Evolutionary conservation across 2,888 invertebrate genomes (phyloP).

Genomic region (Troilus luridus): DNA sequence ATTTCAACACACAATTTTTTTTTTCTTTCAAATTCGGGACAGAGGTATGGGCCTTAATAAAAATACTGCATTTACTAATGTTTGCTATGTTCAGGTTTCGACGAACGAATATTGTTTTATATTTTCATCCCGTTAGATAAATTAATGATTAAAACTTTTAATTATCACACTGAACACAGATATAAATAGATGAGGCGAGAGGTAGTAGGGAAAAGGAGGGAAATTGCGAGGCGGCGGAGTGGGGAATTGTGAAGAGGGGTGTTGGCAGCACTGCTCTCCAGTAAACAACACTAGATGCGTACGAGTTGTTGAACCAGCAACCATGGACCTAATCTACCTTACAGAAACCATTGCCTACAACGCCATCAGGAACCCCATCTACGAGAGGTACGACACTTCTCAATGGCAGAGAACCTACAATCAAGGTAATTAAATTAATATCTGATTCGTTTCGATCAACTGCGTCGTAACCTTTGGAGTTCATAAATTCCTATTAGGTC

Average conservation of each 20-base stretch:
- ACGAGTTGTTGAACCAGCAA: slow-evolving; percentile 33
- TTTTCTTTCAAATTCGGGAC: no score
- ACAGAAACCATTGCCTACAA: slow-evolving; percentile 73
- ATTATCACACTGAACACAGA: not conserved
- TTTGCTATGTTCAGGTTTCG: no score
- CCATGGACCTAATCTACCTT: slow-evolving; percentile 74
- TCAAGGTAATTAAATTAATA: slow-evolving; percentile 28
- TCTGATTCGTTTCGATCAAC: not conserved
- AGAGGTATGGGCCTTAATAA: no score
- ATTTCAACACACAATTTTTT: no score
- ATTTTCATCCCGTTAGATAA: no score
- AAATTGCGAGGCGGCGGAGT: slow-evolving; percentile 59
- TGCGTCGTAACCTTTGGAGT: no score
- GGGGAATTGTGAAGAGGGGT: not conserved
- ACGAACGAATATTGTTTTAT: no score
- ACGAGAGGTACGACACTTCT: slow-evolving; percentile 72
- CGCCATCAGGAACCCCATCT: slow-evolving; percentile 70
- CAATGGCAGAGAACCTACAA: slow-evolving; percentile 48
- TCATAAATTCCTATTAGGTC: no score
- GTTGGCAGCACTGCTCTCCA: slow-evolving; percentile 29
- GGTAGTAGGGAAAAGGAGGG: slow-evolving; percentile 61
- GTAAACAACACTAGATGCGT: slow-evolving; percentile 58
- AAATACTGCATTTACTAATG: no score
- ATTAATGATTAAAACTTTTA: not conserved
- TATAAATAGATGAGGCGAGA: not conserved